phyloP scores from a whole-genome alignment of 2,888 invertebrate species.

The Ectropis crepuscularia region DNA sequence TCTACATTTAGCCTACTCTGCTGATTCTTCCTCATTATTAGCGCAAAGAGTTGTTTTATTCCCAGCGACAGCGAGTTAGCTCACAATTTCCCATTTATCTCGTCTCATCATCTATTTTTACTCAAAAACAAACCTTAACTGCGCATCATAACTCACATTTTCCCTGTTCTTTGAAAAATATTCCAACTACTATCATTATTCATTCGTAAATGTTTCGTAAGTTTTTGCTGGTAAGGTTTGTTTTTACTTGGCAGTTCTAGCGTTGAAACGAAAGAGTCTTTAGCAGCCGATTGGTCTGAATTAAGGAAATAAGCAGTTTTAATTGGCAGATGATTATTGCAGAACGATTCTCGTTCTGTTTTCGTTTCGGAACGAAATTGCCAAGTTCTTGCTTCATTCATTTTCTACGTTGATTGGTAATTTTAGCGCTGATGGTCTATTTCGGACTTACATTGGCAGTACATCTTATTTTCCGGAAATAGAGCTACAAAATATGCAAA shows the following conservation, averaged over 20 bases:
- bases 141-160: constrained; percentile 27
- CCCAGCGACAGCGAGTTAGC: constrained; percentile 75
- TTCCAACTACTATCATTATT: constrained; percentile 25
- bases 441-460: not conserved
- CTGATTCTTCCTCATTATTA: constrained; percentile 77
- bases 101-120: constrained; percentile 58
- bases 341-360: constrained; percentile 63
- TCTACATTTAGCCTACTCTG: constrained; percentile 53
- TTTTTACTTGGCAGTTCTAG: constrained; percentile 32
- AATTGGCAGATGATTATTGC: constrained; percentile 76
- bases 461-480: too few relatives aligned
- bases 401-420: constrained; percentile 19
- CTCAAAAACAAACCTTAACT: constrained; percentile 50
- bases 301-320: constrained; percentile 82
- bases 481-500: too few relatives aligned
- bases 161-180: not conserved
- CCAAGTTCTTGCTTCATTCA: constrained; percentile 35
- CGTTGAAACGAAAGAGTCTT: constrained; percentile 55
- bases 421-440: not conserved
- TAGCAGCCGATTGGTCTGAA: constrained; percentile 73
- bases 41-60: constrained; percentile 83
- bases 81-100: constrained; percentile 81
- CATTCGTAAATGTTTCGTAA: constrained; percentile 35
- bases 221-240: constrained; percentile 24
- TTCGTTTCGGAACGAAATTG: constrained; percentile 49